phyloP scores from a whole-genome alignment of 2,797 vertebrate genomes.

The Megalops cyprinoides region DNA sequence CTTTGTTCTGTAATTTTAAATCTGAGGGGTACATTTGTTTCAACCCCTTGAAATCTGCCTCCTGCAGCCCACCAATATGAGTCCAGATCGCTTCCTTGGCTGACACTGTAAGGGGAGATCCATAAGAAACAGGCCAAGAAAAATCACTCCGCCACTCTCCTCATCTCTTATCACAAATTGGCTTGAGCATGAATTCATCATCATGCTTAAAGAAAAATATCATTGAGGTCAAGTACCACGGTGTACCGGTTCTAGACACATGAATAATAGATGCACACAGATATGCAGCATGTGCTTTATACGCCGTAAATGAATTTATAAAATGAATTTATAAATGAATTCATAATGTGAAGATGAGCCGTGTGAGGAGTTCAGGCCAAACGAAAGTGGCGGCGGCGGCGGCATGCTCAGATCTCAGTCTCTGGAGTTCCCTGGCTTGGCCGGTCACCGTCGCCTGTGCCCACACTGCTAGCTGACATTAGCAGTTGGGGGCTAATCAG shows the following conservation, averaged over 20 bases:
- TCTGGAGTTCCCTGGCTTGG: not conserved
- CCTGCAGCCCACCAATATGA: too few relatives aligned
- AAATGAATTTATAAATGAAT: too few relatives aligned
- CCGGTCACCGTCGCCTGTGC: not conserved
- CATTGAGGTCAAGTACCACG: not conserved
- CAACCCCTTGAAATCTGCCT: too few relatives aligned
- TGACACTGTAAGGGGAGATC: too few relatives aligned
- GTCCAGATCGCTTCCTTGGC: too few relatives aligned
- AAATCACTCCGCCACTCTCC: too few relatives aligned
- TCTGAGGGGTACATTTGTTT: too few relatives aligned
- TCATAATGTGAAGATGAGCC: not conserved
- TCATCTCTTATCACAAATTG: too few relatives aligned
- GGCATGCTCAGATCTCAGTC: not conserved
- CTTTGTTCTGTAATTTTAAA: too few relatives aligned
- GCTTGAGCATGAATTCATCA: too few relatives aligned
- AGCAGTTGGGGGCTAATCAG: not conserved
- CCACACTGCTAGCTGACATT: not conserved
- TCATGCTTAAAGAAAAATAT: not conserved
- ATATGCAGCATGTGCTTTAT: not conserved
- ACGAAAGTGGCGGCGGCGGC: not conserved
- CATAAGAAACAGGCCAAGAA: too few relatives aligned
- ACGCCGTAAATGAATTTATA: too few relatives aligned
- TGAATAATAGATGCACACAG: not conserved
- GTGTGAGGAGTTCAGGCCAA: not conserved
- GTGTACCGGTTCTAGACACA: not conserved